A percentile compares a stretch with the other conserved stretches of the same genome.
These are phyloP conservation scores for Kryphioiulus occultus DNA, from an alignment of 2,888 invertebrate genomes.

Conservation along the genomic window DNA sequence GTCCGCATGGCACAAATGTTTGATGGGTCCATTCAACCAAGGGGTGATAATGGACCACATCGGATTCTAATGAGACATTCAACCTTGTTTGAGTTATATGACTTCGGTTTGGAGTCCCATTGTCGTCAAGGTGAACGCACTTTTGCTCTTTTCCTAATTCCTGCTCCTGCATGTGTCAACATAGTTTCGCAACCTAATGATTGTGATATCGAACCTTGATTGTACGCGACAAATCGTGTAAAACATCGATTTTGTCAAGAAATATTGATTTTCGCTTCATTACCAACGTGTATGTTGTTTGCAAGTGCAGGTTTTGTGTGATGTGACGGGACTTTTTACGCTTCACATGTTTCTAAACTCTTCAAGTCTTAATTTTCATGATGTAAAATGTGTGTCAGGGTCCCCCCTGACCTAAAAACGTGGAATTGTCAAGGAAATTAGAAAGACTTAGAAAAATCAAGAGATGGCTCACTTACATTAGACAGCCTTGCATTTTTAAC, in stretches of 20 bases:
- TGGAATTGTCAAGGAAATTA: no score
- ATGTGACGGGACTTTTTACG: no score
- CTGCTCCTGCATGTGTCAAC: not conserved
- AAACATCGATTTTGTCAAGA: not conserved
- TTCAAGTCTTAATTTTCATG: no score
- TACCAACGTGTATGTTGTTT: no score
- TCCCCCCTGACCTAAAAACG: no score
- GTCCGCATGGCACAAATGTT: not conserved
- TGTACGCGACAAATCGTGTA: not conserved
- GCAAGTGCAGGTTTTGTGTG: no score
- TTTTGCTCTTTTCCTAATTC: not conserved
- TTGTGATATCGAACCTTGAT: not conserved
- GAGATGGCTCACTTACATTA: no score
- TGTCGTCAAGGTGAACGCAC: not conserved
- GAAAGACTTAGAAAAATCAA: no score
- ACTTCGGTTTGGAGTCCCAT: conserved; percentile 7
- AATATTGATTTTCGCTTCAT: not conserved
- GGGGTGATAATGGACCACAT: not conserved
- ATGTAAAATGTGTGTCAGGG: no score
- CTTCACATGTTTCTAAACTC: no score
- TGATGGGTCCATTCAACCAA: conserved; percentile 7
- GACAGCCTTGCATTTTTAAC: no score
- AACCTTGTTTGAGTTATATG: conserved; percentile 25
- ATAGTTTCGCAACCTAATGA: not conserved
- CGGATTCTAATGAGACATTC: not conserved